Evolutionary conservation across 1,140 invertebrate species (phyloP), one percentile per base, ranked within the genome.

Genomic region (Sminthurides bifidus): DNA sequence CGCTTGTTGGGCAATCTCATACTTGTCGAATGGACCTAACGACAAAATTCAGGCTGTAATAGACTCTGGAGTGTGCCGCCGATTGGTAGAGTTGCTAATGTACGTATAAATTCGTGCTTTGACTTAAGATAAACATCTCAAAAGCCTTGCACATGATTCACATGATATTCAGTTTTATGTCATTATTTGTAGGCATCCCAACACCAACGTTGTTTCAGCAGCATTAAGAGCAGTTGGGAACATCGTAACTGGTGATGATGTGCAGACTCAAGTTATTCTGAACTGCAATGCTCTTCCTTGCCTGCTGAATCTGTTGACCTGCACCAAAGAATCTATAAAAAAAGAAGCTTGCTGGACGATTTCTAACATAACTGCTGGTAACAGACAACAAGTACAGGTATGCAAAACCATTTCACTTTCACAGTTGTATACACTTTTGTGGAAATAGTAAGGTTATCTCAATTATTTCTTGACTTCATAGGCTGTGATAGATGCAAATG

Each of bases 301-400:
- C 70, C 75, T 98, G 40, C 76, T 84, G 52, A 81, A 87, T 68
- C 74, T 97, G 27, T 75, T 98, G 41, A 78, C 76, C 41, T 84
- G 83, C 8, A 68, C 76, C 33, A 87, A 87, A 66, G 93, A 97
- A 72, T 80, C 82, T 24, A 83, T 96, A 43, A 79, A 86, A 49
- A 98, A 98, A 76, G 94, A 98, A 73, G 90, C 92, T 5, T 96
- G 92, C 69, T 98, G 94, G 93, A 95, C 93, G 40, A 84, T 98
- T 60, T 96, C 92, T 35, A 98, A 98, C 73, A 95, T 98, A 49
- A 95, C 93, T 2, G 93, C 93, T 51, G 93, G 94, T 45, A 97
- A 96, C 74, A 79, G 85, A 44, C 79, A 83, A 65, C 94, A 97
- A 75, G 92, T 94, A 64, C 86, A 88, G 75, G 83, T 84, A 62